Conservation (phyloP, 2,113 vertebrate species). For the Malurus elegans region DNA sequence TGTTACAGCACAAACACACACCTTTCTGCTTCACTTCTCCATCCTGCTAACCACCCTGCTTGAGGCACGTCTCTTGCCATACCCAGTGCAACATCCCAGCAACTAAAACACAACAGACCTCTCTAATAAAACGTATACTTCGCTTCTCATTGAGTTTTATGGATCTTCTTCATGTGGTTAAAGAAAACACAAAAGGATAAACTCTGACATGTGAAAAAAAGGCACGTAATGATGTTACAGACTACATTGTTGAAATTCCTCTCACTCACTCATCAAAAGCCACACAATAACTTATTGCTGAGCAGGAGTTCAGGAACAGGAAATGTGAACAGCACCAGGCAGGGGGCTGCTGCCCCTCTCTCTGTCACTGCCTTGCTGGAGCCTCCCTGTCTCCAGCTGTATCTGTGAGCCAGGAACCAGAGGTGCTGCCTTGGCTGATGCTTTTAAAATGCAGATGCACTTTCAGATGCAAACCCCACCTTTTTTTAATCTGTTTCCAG, state of each 20-base stretch:
- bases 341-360: background rate
- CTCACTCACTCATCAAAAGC: background rate
- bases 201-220: background rate
- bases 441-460: background rate
- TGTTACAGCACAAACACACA: background rate
- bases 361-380: background rate
- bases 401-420: background rate
- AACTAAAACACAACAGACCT: conserved; percentile 14
- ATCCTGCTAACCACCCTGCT: background rate
- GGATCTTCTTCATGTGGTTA: background rate
- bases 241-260: background rate
- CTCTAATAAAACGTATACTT: conserved; percentile 5
- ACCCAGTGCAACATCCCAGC: background rate
- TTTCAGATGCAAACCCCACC: background rate
- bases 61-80: background rate
- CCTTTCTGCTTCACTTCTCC: background rate
- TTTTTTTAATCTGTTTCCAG: background rate
- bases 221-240: background rate
- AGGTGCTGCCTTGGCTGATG: background rate
- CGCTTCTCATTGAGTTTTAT: background rate
- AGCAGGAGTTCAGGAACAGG: background rate
- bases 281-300: background rate
- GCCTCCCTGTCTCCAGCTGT: fast-evolving
- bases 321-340: fast-evolving
- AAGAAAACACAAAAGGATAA: background rate